These are phyloP conservation scores for Oenanthe oenanthe DNA, from an alignment of 2,113 vertebrate species.

Conservation along the genomic window DNA sequence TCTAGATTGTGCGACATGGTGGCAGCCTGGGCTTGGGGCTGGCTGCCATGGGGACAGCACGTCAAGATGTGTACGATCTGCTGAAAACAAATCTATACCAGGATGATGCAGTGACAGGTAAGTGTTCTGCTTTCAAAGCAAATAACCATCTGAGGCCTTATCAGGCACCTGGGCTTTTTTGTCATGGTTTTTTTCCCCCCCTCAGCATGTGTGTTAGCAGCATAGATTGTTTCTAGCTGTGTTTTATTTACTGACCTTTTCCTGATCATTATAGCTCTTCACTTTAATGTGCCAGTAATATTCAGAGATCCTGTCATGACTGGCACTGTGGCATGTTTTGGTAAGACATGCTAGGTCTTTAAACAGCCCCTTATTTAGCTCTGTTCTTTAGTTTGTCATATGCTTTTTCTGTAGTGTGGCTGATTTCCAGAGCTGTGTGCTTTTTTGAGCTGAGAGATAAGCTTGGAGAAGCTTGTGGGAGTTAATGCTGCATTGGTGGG, in stretches of 20 bases:
- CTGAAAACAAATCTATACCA: slow-evolving; percentile 99
- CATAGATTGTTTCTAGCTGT: background rate
- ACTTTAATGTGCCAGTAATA: background rate
- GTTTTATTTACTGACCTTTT: background rate
- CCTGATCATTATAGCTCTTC: background rate
- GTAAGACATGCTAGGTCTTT: background rate
- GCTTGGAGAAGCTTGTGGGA: background rate
- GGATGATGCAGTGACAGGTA: slow-evolving; percentile 98
- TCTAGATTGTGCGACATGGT: slow-evolving; percentile 96
- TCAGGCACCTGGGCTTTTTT: background rate
- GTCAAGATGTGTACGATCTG: slow-evolving; percentile 96
- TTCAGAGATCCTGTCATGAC: background rate
- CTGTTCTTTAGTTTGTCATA: background rate
- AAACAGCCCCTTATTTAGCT: background rate
- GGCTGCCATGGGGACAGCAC: slow-evolving; percentile 94
- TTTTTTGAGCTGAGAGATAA: background rate
- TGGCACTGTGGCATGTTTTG: background rate
- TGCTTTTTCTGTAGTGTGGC: background rate
- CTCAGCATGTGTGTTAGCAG: background rate
- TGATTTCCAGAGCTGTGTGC: background rate
- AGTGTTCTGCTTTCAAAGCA: slow-evolving; percentile 31
- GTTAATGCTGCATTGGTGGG: background rate
- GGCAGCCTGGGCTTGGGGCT: slow-evolving; percentile 94
- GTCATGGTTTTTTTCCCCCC: background rate
- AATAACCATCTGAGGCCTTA: slow-evolving; percentile 7